Conservation (phyloP, 2,113 vertebrate genomes). For the Ailurus styani region DNA sequence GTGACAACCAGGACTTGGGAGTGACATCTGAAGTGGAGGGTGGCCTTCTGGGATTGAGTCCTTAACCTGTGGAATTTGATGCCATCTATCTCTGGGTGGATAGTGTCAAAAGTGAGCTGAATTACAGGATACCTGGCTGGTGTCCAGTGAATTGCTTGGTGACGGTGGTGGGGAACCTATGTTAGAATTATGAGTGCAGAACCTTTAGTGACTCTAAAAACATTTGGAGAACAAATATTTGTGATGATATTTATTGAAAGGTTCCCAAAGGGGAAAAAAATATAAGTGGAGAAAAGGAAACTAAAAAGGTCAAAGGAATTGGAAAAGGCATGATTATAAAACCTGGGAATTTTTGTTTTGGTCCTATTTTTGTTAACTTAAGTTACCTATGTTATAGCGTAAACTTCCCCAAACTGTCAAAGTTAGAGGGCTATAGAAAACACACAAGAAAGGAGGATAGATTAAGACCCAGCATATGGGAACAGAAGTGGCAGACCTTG, state of each 20-base stretch:
- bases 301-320: neutral
- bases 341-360: neutral
- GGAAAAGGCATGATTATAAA: neutral
- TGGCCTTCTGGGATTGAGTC: neutral
- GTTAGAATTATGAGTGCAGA: neutral
- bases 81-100: neutral
- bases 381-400: neutral
- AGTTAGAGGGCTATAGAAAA: neutral
- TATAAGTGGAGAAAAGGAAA: constrained; percentile 1
- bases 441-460: neutral
- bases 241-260: neutral
- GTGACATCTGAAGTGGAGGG: neutral
- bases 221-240: neutral
- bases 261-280: neutral
- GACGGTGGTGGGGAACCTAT: neutral
- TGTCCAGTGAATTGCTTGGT: neutral
- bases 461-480: neutral
- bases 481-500: neutral
- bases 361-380: neutral
- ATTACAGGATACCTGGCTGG: neutral
- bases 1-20: neutral
- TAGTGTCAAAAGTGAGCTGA: neutral
- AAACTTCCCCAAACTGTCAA: neutral
- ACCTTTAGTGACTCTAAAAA: neutral
- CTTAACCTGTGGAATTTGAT: neutral